Base-by-base conservation (phyloP, 1,140 invertebrate species). In the Aphidius gifuensis region DNA sequence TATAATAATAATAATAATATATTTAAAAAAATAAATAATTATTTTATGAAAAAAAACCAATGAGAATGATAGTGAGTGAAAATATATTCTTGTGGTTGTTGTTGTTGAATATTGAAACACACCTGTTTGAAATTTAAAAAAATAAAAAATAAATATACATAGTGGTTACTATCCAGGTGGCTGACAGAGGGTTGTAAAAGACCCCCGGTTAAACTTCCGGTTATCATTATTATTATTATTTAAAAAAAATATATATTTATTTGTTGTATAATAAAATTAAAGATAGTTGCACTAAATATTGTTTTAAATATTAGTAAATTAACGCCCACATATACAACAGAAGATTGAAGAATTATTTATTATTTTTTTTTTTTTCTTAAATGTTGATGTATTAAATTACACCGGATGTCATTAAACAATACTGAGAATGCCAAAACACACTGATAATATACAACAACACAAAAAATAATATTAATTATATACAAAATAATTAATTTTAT, bases 371-470 rank as follows among this genome's bases (percentile, higher is more conserved):
- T 23, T 1, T 23, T 23, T 23, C 23, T 43, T 43, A 51, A 50
- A 9, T 47, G 32, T 39, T 39, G 7, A 39, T 40, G 39, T 55
- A 60, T 60, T 60, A 53, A 60, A 55, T 55, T 53, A 53, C 50
- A 45, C 49, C 59, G 49, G 59, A 60, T 60, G 59, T 60, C 49
- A 49, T 6, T 9, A 43, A 23, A 40, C 23, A 21, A 9, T 23
- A 50, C 59, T 60, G 50, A 54, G 50, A 60, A 60, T 45, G 59
- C 59, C 49, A 44, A 32, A 21, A 54, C 58, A 50, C 49, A 46
- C 38, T 48, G 40, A 49, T 40, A 53, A 53, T 32, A 59, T n/a
- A n/a, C n/a, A 59, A 59, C 8, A n/a, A 49, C 8, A 49, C 1
- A 49, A 4, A 7, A 49, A 21, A 23, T 49, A 3, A 48, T 23